Conservation (phyloP, 2,113 vertebrate species). For the Corythornis cristatus region DNA sequence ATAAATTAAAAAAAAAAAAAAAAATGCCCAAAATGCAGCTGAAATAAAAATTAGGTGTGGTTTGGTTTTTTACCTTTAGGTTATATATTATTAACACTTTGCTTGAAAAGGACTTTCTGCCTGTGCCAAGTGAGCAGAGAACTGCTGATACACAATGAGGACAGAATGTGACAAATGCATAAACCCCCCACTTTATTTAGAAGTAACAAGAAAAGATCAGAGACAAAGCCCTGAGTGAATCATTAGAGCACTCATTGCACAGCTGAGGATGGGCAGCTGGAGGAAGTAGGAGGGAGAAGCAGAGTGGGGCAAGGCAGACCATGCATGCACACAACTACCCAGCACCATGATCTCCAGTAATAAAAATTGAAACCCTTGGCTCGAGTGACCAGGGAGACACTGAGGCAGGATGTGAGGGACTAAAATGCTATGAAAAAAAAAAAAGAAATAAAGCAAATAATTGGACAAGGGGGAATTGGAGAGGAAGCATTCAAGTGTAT, state of each 20-base stretch:
- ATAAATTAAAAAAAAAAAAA: not conserved
- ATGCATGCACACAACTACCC: not conserved
- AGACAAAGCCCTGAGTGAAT: not conserved
- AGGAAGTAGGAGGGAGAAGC: not conserved
- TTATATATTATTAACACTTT: not conserved
- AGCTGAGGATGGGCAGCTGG: not conserved
- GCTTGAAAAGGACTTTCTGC: not conserved
- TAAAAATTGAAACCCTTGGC: not conserved
- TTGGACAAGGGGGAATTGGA: not conserved
- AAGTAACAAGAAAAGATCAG: not conserved
- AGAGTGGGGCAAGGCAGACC: fast-evolving
- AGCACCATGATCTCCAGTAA: not conserved
- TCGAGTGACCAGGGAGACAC: not conserved
- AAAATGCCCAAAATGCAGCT: not conserved
- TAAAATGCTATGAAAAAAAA: not conserved
- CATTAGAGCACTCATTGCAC: not conserved
- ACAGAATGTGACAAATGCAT: not conserved
- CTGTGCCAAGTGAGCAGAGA: not conserved
- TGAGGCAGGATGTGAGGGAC: not conserved
- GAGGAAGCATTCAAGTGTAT: not conserved
- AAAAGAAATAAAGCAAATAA: not conserved
- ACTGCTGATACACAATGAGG: not conserved
- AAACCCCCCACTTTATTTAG: not conserved
- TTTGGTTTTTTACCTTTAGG: slow-evolving; percentile 7
- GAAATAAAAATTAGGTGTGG: not conserved